Evolutionary conservation across 2,797 vertebrate genomes (phyloP).

Genomic region (Dryobates pubescens): DNA sequence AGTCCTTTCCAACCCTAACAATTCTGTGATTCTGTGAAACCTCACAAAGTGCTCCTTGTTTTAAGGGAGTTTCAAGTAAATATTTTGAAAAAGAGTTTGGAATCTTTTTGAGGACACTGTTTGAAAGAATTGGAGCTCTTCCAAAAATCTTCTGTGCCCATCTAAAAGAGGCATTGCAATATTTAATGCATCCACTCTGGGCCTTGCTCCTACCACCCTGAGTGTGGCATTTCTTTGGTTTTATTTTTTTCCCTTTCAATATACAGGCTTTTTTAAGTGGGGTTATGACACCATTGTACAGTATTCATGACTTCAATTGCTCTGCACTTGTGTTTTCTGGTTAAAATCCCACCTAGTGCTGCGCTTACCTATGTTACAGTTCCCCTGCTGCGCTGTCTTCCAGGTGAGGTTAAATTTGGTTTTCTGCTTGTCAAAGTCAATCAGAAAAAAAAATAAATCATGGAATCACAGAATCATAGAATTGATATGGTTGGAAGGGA

Average conservation of each 20-base stretch:
- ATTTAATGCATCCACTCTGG: background rate
- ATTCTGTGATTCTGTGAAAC: background rate
- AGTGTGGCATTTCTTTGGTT: background rate
- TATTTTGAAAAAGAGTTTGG: background rate
- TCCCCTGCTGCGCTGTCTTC: background rate
- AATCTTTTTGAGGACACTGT: too few species aligned
- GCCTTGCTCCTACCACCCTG: background rate
- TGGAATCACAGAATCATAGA: too few species aligned
- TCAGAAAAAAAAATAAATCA: background rate
- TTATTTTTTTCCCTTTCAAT: background rate
- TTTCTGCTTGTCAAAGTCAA: background rate
- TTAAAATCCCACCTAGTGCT: background rate
- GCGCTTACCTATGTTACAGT: background rate
- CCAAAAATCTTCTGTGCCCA: background rate
- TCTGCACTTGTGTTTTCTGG: background rate
- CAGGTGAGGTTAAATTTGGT: background rate
- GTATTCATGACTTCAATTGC: background rate
- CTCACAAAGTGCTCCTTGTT: background rate
- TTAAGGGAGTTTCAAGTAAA: background rate
- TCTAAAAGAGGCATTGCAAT: background rate
- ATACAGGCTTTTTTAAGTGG: background rate
- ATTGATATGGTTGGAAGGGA: too few species aligned
- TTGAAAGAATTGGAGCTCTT: background rate
- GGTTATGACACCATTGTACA: background rate
- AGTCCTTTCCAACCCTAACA: too few species aligned